Percentiles rank a stretch among this genome's conserved stretches.
These are phyloP conservation scores for Drosophila multiciliata DNA, from an alignment of 2,888 invertebrate genomes.

Conservation along the genomic window DNA sequence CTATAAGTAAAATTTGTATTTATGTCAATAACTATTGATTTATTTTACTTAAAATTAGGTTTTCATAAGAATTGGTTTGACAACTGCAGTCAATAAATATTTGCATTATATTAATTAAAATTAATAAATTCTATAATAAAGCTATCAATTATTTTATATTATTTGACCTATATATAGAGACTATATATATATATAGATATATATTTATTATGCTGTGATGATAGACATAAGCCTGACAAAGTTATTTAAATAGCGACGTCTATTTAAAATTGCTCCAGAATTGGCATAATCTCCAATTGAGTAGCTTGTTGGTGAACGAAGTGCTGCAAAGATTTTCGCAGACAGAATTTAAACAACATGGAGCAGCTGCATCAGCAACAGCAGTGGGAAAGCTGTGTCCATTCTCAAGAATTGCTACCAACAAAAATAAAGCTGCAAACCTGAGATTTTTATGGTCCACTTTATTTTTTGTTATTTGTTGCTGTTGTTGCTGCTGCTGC, in stretches of 20 bases:
- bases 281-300: conserved; percentile 6
- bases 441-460: conserved; percentile 75
- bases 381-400: conserved; percentile 18
- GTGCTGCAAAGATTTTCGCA: conserved; percentile 18
- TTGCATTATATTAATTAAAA: not conserved
- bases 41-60: not conserved
- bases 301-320: conserved; percentile 8
- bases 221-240: not conserved
- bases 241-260: not conserved
- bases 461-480: conserved; percentile 66
- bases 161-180: not conserved
- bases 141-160: not conserved
- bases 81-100: not conserved
- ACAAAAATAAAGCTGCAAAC: conserved; percentile 62
- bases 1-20: not conserved
- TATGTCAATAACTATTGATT: not conserved
- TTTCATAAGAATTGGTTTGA: not conserved
- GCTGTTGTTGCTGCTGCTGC: not conserved
- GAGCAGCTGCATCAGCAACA: conserved; percentile 9
- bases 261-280: not conserved
- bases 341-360: conserved; percentile 29
- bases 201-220: not conserved
- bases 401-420: conserved; percentile 26
- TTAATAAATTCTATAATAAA: not conserved
- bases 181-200: not conserved